Conservation (phyloP, 2,113 vertebrate species). For the Haemorhous mexicanus region DNA sequence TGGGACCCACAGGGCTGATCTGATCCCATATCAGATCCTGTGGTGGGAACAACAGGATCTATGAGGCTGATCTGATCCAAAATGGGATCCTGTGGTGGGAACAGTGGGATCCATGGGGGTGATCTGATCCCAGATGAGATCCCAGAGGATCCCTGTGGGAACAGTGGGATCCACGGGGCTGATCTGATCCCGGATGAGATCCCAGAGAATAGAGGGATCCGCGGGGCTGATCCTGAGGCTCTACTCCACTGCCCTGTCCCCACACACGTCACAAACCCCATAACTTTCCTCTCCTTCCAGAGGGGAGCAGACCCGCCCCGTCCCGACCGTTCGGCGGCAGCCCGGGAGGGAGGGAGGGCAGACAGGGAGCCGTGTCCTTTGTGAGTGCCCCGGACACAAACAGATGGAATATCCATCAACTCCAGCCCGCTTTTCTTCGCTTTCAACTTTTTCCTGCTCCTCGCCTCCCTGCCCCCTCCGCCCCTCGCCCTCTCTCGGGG, state of each 20-base stretch:
- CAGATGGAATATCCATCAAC: constrained; percentile 81
- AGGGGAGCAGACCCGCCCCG: neutral
- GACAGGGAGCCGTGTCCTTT: constrained; percentile 19
- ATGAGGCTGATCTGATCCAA: too few species aligned
- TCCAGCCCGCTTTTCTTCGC: constrained; percentile 21
- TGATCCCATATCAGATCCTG: too few species aligned
- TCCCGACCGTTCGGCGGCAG: neutral
- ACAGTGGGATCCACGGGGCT: too few species aligned
- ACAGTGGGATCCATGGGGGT: too few species aligned
- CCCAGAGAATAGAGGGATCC: neutral
- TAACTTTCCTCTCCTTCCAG: neutral
- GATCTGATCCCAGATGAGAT: too few species aligned
- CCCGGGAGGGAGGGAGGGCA: neutral
- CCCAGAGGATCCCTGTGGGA: too few species aligned
- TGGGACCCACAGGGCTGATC: rapidly evolving
- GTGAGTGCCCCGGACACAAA: constrained; percentile 57
- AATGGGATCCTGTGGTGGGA: too few species aligned
- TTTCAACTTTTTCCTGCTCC: constrained; percentile 53
- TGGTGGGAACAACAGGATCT: too few species aligned
- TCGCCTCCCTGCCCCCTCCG: constrained; percentile 37
- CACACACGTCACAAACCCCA: neutral
- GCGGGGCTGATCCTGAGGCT: neutral
- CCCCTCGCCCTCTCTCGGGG: constrained; percentile 11
- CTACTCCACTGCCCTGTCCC: neutral
- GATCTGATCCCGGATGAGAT: rapidly evolving